These are phyloP conservation scores for Semibalanus balanoides DNA, from an alignment of 1,140 invertebrate species.

Conservation along the genomic window DNA sequence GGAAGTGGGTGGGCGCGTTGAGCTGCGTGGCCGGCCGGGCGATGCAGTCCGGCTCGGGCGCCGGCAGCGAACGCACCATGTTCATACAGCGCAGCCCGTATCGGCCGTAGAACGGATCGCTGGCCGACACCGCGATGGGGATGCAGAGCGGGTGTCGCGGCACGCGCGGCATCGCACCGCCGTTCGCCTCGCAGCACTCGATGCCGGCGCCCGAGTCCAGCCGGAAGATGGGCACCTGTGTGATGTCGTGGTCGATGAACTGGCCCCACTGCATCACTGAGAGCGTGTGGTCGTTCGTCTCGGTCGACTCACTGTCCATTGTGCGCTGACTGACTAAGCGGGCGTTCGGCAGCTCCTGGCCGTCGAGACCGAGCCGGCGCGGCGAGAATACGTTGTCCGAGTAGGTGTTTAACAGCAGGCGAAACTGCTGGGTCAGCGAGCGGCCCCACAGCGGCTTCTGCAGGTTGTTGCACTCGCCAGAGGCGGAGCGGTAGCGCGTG, in stretches of 20 bases:
- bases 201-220: constrained; percentile 18
- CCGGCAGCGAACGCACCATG: constrained; percentile 55
- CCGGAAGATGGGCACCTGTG: constrained; percentile 19
- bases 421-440: constrained; percentile 56
- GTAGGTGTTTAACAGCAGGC: constrained; percentile 65
- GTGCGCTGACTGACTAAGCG: constrained; percentile 50
- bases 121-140: constrained; percentile 62
- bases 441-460: constrained; percentile 52
- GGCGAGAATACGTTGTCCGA: constrained; percentile 49
- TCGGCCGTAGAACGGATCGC: constrained; percentile 62
- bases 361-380: constrained; percentile 20
- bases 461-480: constrained; percentile 76
- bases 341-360: constrained; percentile 43
- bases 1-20: constrained; percentile 74
- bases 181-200: constrained; percentile 14
- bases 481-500: constrained; percentile 48
- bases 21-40: constrained; percentile 13
- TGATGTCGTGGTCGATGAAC: constrained; percentile 49
- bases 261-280: constrained; percentile 76
- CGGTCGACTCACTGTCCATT: constrained; percentile 46
- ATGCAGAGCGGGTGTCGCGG: constrained; percentile 42
- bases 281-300: constrained; percentile 52
- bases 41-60: constrained; percentile 25
- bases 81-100: constrained; percentile 63
- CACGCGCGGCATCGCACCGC: constrained; percentile 5